Evolutionary conservation across 37 sponge, comb jelly and placozoan species (phyloP), one percentile per base, ranked within the genome.

Genomic region (Theonella swinhoei): DNA sequence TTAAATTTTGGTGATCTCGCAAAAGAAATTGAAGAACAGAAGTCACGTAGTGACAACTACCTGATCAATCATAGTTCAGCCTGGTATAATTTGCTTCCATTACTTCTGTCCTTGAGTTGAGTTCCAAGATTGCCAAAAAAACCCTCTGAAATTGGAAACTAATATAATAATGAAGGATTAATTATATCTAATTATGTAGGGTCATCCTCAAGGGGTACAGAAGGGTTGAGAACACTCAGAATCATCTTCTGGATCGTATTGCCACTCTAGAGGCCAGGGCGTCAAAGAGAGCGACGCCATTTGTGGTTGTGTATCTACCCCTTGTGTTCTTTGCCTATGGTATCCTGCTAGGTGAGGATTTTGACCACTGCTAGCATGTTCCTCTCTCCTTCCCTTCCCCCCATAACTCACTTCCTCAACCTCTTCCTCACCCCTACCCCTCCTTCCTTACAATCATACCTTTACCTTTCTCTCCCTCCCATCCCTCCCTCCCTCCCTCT

Each of bases 201-300:
- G 7, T 47, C 54, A 47, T 47, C 54, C 54, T 47, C 38, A 42
- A 80, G 40, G 35, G 75, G 62, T 5, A 7, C 7, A 47, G 54
- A 14, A 47, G 14, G 54, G 54, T 14, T 17, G 54, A 47, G 54
- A 33, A 65, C 2, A 47, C 76, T 19, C 68, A 65, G 65, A 30
- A 69, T 1, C 1, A 60, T 3, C 11, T 67, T 24, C 25, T 83
- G 8, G 66, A 31, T 70, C 76, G 92, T 22, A 11, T 87, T 7
- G 72, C 82, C 4, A 79, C 79, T 11, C 64, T 76, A 34, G 92
- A 91, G 70, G 82, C 88, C 9, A 84, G 92, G 7, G 92, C 88
- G n/a, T 37, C 83, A 24, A 68, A 76, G 69, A 78, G 92, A 36
- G 61, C 79, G 37, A 64, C 76, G 33, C 26, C 75, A 20, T 29